Evolutionary conservation across 2,797 vertebrate species (phyloP), one percentile per base, ranked within the genome.

Genomic region (Sebastes miniatus): DNA sequence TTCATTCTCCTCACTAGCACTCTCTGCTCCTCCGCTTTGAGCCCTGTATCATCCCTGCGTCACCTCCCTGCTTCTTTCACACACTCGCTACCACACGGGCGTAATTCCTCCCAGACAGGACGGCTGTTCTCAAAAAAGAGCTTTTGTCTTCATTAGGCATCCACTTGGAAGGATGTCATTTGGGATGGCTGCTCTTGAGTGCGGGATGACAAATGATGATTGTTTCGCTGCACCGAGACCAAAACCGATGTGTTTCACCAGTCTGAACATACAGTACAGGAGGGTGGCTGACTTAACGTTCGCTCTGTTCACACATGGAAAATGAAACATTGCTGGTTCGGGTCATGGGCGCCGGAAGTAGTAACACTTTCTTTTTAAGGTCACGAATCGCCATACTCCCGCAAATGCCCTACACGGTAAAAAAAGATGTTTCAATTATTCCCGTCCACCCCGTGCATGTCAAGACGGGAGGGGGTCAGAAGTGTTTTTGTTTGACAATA

Each of bases 131-230:
- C 77, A 39, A 69, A 43, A 73, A 78, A 75, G 77, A 74, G 86
- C 85, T 85, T 92, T 88, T 88, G 88, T 88, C 89, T 92, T 93
- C 83, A 88, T 93, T 93, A 90, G 84, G 69, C 68, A 56, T 87
- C 80, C 76, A 36, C 77, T 85, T 18, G 70, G 69, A 89, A 22
- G 77, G 85, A 73, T 77, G 84, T 87, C 79, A 77, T 86, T 79
- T 77, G 79, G 77, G 85, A 83, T 25, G 72, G 76, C 79, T 82
- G 83, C 65, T 83, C 76, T 73, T 79, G 61, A 83, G 83, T 81
- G 85, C 80, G 69, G 67, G 67, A 85, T 85, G 89, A 91, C 77
- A 71, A 83, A 91, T 78, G 78, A 77, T 85, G 75, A 86, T 87
- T 87, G 68, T 86, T 82, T 79, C 75, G 13, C 47, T 65, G 68